Evolutionary conservation across 2,113 vertebrate species (phyloP).

Genomic region (Emydura subglobosa): DNA sequence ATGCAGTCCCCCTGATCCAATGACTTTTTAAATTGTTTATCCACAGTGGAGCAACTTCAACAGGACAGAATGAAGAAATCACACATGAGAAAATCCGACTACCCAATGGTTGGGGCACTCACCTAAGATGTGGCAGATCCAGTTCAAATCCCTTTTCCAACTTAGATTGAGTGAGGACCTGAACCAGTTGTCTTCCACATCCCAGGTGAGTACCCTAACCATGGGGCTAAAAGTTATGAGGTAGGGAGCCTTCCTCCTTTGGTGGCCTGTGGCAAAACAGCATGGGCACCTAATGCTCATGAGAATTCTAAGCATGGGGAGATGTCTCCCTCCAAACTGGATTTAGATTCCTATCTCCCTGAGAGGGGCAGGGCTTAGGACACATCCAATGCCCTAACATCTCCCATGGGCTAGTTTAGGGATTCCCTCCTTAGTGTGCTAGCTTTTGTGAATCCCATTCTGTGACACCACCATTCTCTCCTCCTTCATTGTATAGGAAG

Average conservation of each 20-base stretch:
- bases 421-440: background rate
- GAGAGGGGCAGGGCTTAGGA: no score
- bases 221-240: background rate
- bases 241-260: background rate
- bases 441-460: background rate
- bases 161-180: background rate
- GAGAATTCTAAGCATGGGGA: background rate
- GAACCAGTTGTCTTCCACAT: background rate
- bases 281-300: background rate
- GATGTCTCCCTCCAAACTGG: background rate
- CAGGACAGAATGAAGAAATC: background rate
- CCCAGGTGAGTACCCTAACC: background rate
- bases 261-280: background rate
- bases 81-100: background rate
- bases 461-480: background rate
- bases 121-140: background rate
- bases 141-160: background rate
- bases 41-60: background rate
- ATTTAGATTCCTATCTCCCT: background rate
- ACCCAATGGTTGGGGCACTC: background rate
- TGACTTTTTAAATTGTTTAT: background rate
- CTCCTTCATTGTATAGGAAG: background rate
- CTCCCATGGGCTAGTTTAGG: background rate
- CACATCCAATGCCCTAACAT: background rate
- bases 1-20: background rate